phyloP scores from a whole-genome alignment of 2,113 vertebrate species.

The Stercorarius parasiticus region DNA sequence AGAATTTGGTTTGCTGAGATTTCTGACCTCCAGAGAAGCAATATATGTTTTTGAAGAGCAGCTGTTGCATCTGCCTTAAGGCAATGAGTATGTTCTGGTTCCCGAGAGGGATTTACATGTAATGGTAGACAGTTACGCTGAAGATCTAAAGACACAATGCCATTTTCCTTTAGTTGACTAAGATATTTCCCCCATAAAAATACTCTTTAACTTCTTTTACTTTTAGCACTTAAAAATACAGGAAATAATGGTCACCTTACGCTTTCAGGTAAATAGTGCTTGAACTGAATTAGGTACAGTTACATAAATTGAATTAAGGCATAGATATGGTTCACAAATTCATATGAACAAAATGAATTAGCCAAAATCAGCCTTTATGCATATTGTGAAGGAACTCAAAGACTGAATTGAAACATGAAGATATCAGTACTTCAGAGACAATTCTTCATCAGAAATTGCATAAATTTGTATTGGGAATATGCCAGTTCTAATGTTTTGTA shows the following conservation, averaged over 20 bases:
- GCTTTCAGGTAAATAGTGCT: background rate
- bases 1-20: background rate
- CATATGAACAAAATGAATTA: background rate
- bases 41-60: background rate
- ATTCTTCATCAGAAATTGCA: constrained; percentile 2
- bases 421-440: background rate
- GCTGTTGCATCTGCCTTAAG: background rate
- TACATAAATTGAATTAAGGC: background rate
- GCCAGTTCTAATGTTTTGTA: constrained; percentile 30
- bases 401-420: background rate
- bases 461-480: constrained; percentile 24
- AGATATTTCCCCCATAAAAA: background rate
- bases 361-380: background rate
- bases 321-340: background rate
- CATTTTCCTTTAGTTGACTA: background rate
- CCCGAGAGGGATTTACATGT: background rate
- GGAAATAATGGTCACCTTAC: background rate
- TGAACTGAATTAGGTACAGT: background rate
- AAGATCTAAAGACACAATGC: background rate
- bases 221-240: background rate
- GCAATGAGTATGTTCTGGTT: background rate
- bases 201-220: background rate
- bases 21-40: background rate
- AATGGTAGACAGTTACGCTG: background rate
- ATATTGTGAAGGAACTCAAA: background rate